Evolutionary conservation across 2,797 vertebrate genomes (phyloP).

Genomic region (Hirundo rustica): DNA sequence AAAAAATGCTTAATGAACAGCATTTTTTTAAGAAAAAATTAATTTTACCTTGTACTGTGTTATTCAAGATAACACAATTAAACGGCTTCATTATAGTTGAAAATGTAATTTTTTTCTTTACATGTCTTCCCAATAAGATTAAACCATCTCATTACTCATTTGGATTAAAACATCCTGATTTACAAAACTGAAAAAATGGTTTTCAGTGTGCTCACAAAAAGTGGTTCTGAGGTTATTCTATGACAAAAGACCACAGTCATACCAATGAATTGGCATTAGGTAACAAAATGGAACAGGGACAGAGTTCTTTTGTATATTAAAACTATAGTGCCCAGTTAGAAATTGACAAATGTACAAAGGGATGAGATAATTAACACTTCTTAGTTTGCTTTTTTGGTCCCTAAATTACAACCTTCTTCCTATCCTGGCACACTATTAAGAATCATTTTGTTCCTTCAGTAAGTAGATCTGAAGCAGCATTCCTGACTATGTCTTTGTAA

Average conservation of each 20-base stretch:
- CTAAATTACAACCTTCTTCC: constrained; percentile 45
- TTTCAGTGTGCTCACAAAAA: not conserved
- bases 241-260: not conserved
- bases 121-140: not conserved
- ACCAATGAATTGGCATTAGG: not conserved
- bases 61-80: not conserved
- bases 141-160: not conserved
- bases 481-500: not conserved
- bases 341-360: constrained; percentile 31
- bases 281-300: not conserved
- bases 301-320: not conserved
- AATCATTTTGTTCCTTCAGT: constrained; percentile 31
- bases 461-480: not conserved
- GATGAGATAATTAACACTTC: constrained; percentile 49
- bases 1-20: not conserved
- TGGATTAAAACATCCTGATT: not conserved
- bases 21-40: not conserved
- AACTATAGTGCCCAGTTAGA: not conserved
- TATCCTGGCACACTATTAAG: constrained; percentile 22
- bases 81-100: not conserved
- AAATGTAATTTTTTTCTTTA: not conserved
- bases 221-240: not conserved
- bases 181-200: not conserved
- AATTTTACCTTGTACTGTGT: not conserved
- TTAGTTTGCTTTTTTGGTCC: constrained; percentile 31